Evolutionary conservation across 2,113 vertebrate species (phyloP), one percentile per base, ranked within the genome.

Genomic region (Sinocyclocheilus anophthalmus): DNA sequence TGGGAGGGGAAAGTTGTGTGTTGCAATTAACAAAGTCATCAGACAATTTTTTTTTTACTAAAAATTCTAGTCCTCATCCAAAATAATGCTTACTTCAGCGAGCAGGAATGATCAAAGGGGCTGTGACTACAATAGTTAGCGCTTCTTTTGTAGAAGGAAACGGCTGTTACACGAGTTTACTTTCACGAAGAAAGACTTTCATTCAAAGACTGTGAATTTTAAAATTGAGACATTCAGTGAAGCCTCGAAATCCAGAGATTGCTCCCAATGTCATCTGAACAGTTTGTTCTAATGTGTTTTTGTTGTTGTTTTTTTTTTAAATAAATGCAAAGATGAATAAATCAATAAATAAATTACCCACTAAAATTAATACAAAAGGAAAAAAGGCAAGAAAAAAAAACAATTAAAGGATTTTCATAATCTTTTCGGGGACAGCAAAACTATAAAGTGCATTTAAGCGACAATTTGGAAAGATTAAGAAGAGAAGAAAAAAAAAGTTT

Each of bases 371-470:
- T 11, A n/a, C 93, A 89, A 80, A n/a, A 84, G 20, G 69, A 53
- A 69, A 79, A 81, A 72, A 80, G 85, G 81, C 63, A 86, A 93
- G 92, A 93, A 93, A 93, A 76, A 93, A 76, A 91, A 80, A 55
- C 88, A 92, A 81, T 30, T 67, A 4, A n/a, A 93, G 94, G 94
- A 95, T 94, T 94, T 92, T 93, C 85, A 95, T 94, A 94, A 96
- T 95, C 94, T 95, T 96, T 95, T 92, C 91, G 91, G 83, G 92
- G 96, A 95, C 95, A 93, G 91, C 93, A 95, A 95, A 95, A 95
- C 94, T 97, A 96, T 94, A 97, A 98, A 99, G 97, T 98, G 97
- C 97, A 98, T 99, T 98, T 97, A 97, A 92, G 90, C 89, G 90
- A 92, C 91, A 88, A 88, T 90, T 93, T 94, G 91, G 90, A 90